phyloP scores from a whole-genome alignment of 2,888 invertebrate genomes.

The Physocephala rufipes region DNA sequence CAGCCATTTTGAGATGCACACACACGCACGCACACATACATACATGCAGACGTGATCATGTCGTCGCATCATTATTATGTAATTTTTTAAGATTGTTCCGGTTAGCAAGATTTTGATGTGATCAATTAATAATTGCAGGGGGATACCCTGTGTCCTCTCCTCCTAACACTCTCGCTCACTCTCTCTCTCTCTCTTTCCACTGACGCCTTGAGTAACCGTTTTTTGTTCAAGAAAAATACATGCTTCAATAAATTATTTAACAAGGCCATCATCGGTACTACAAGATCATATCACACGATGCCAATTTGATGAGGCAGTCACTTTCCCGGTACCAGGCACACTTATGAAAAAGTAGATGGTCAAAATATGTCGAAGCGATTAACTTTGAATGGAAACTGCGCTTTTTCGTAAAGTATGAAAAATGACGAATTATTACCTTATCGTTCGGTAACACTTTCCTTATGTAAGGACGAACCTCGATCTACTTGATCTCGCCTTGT shows the following conservation, averaged over 20 bases:
- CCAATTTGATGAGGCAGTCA: neutral
- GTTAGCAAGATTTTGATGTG: conserved; percentile 16
- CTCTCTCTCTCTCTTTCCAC: neutral
- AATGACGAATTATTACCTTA: too few species aligned
- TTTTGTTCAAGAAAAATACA: conserved; percentile 60
- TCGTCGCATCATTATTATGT: neutral
- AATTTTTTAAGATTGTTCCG: too few species aligned
- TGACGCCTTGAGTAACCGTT: conserved; percentile 42
- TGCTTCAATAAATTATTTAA: conserved; percentile 65
- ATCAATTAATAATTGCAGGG: conserved; percentile 17
- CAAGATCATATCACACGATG: conserved; percentile 37
- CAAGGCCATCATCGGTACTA: conserved; percentile 58
- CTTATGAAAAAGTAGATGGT: too few species aligned
- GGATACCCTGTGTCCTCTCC: neutral
- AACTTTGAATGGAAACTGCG: too few species aligned
- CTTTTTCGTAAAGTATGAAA: too few species aligned
- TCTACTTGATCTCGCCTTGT: too few species aligned
- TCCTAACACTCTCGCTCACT: neutral
- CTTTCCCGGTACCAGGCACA: too few species aligned
- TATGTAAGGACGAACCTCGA: too few species aligned
- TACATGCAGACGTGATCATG: too few species aligned
- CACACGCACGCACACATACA: conserved; percentile 3
- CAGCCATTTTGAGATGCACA: conserved; percentile 2
- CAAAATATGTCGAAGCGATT: too few species aligned
- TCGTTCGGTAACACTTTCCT: too few species aligned